phyloP scores from a whole-genome alignment of 2,888 invertebrate genomes.

The Rhyacophila evoluta region DNA sequence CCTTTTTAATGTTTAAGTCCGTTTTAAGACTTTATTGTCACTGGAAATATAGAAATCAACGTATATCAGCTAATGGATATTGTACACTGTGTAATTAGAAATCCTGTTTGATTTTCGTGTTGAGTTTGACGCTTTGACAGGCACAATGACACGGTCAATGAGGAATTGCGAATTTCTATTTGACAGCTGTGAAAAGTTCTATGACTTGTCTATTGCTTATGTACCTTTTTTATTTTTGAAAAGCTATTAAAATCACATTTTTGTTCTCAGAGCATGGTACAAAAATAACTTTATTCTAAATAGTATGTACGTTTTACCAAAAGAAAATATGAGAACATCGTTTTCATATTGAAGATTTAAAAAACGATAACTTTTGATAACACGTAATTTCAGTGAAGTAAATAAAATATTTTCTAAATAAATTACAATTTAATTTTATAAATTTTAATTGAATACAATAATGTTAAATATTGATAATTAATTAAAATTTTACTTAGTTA shows the following conservation, averaged over 20 bases:
- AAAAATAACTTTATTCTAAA: too few relatives aligned
- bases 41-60: not conserved
- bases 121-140: slow-evolving; percentile 41
- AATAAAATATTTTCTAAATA: too few relatives aligned
- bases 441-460: too few relatives aligned
- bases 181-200: slow-evolving; percentile 42
- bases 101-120: not conserved
- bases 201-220: not conserved
- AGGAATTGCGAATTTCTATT: slow-evolving; percentile 36
- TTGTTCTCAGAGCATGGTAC: too few relatives aligned
- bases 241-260: not conserved
- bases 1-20: slow-evolving; percentile 32
- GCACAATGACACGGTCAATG: slow-evolving; percentile 39
- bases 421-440: too few relatives aligned
- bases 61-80: not conserved
- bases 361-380: too few relatives aligned
- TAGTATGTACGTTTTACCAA: too few relatives aligned
- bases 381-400: too few relatives aligned
- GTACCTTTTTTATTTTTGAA: not conserved
- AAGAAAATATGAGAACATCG: too few relatives aligned
- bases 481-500: too few relatives aligned
- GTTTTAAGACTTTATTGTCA: not conserved
- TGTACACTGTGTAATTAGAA: not conserved
- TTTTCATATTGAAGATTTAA: too few relatives aligned
- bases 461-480: too few relatives aligned